These are phyloP conservation scores for Esox masquinongy DNA, from an alignment of 2,797 vertebrate genomes.

Conservation along the genomic window DNA sequence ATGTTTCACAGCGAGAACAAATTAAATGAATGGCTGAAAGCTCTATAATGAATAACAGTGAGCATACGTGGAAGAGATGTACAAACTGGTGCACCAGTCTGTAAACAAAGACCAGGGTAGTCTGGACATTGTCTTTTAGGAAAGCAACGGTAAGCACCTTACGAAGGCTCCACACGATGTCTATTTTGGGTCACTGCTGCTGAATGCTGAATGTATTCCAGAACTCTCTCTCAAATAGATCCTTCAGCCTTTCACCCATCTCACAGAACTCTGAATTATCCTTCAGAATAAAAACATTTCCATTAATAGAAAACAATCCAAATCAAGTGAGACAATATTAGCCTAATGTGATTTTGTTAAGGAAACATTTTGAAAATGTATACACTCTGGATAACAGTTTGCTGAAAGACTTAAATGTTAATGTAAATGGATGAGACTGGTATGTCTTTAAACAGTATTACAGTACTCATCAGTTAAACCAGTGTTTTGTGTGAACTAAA, in stretches of 20 bases:
- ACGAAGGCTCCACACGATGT: neutral
- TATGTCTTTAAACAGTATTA: too few relatives aligned
- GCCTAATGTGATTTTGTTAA: neutral
- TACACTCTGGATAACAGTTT: too few relatives aligned
- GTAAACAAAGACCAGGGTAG: neutral
- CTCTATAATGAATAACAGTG: neutral
- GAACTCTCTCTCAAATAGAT: conserved; percentile 62
- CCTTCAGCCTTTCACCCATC: conserved; percentile 40
- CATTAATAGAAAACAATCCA: neutral
- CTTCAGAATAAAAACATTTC: conserved; percentile 48
- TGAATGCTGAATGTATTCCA: conserved; percentile 56
- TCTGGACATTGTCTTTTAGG: neutral
- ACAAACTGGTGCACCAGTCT: neutral
- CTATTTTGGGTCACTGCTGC: neutral
- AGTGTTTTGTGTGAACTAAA: too few relatives aligned
- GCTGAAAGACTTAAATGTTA: too few relatives aligned
- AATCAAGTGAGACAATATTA: neutral
- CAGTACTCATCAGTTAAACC: neutral
- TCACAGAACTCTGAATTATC: conserved; percentile 32
- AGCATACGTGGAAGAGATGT: neutral
- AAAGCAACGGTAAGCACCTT: neutral
- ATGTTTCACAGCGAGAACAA: neutral
- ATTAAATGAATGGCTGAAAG: neutral
- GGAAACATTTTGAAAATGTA: neutral
- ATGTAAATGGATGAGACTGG: too few relatives aligned